These are phyloP conservation scores for Maniola hyperantus DNA, from an alignment of 2,888 invertebrate genomes.

Conservation along the genomic window DNA sequence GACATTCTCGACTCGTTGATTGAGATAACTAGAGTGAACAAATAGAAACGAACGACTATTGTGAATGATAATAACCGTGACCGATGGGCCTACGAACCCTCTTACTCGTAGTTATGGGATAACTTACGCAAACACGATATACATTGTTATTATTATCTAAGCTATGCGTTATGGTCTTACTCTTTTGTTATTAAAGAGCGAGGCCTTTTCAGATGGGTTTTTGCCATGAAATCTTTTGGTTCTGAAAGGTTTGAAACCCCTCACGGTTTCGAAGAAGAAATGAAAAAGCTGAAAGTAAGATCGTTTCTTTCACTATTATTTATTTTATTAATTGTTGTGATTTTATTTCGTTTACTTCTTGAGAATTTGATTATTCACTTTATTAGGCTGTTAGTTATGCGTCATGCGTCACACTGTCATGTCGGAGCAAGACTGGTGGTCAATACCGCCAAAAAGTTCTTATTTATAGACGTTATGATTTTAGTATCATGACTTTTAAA, in stretches of 20 bases:
- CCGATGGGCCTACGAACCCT: slow-evolving; percentile 12
- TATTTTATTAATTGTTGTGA: no score
- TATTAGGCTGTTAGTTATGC: no score
- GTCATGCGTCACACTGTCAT: no score
- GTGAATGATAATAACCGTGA: slow-evolving; percentile 7
- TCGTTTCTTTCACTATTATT: no score
- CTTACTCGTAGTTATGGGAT: slow-evolving; percentile 6
- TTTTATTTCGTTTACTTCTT: no score
- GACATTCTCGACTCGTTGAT: slow-evolving; percentile 5
- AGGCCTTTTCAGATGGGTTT: not conserved
- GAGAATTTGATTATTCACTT: no score
- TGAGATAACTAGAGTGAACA: slow-evolving; percentile 9
- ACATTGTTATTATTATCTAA: not conserved
- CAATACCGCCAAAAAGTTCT: no score
- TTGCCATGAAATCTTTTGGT: not conserved
- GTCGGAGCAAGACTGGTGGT: no score
- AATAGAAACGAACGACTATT: not conserved
- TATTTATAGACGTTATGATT: no score
- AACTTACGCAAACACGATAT: not conserved
- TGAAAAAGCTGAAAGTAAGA: no score
- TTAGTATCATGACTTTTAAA: no score
- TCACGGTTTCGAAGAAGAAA: not conserved
- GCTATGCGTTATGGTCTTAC: not conserved
- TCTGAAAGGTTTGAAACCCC: not conserved
- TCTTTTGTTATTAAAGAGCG: not conserved